Evolutionary conservation across 2,888 invertebrate species (phyloP), one percentile per base, ranked within the genome.

Genomic region (Selenia dentaria): DNA sequence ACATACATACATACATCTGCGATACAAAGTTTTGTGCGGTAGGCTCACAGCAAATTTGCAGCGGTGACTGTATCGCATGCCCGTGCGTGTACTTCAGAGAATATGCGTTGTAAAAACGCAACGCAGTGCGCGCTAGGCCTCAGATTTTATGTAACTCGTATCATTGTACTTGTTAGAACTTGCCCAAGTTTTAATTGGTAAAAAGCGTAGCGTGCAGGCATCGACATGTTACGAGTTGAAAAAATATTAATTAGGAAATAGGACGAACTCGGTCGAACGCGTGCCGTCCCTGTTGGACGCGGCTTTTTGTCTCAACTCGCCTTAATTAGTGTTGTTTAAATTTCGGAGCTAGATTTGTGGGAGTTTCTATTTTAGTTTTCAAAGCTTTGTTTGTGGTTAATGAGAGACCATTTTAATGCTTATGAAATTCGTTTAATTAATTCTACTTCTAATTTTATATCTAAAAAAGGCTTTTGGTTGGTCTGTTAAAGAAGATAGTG

Each of bases 131-230:
- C n/a, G n/a, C n/a, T n/a, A 22, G 8, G 22, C 22, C 22, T 22
- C 8, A 22, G 22, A 8, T 22, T 22, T 31, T 36, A 3, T 18
- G 18, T 9, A 16, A 12, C 36, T 32, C 45, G 45, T 58, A 52
- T 52, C 37, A 48, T 44, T 65, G 61, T 56, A 65, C 63, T 63
- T 65, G 64, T 65, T 62, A 65, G 54, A 73, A 69, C 60, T 74
- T 63, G n/a, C 35, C 28, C 31, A 77, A 77, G 58, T 74, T 75
- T 69, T 75, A 77, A 75, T 79, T 75, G 64, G 67, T 45, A 57
- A 67, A 67, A 72, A 64, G 54, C 59, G 42, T 47, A 46, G 49
- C 54, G 59, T 57, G 16, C 13, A 54, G 51, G 56, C 55, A 63
- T 65, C 51, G 53, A 58, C 45, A 46, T 20, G 34, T 32, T 6